A percentile compares a stretch with the other conserved stretches of the same genome.
phyloP scores from a whole-genome alignment of 1,140 invertebrate species.

The Eupristina koningsbergeri region DNA sequence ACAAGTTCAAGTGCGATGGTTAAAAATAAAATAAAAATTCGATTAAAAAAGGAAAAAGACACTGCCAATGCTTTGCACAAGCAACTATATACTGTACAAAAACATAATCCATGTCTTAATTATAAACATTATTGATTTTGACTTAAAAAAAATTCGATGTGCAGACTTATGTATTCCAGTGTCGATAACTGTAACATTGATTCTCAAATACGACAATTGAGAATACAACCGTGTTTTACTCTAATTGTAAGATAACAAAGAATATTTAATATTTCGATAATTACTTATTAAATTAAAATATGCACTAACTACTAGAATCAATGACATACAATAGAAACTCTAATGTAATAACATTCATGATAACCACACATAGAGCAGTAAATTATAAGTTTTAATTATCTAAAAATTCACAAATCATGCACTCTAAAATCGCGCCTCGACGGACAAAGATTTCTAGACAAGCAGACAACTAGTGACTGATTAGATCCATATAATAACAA shows the following conservation, averaged over 20 bases:
- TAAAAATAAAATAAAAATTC: slow-evolving; percentile 19
- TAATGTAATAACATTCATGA: slow-evolving; percentile 35
- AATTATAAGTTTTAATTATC: slow-evolving; percentile 9
- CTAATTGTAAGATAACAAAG: slow-evolving; percentile 8
- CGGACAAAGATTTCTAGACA: slow-evolving; percentile 60
- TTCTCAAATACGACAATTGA: background rate
- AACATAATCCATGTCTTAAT: slow-evolving; percentile 29
- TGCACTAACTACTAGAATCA: slow-evolving; percentile 23
- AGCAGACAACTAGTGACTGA: slow-evolving; percentile 62
- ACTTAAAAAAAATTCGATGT: slow-evolving; percentile 27
- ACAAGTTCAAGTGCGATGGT: background rate
- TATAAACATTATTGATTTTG: slow-evolving; percentile 26
- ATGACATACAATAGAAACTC: slow-evolving; percentile 43
- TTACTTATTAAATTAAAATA: slow-evolving; percentile 47
- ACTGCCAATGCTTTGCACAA: slow-evolving; percentile 7
- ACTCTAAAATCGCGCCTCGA: slow-evolving; percentile 60
- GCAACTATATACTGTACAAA: background rate
- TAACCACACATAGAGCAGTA: slow-evolving; percentile 43
- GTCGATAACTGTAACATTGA: slow-evolving; percentile 23
- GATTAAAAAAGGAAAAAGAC: slow-evolving; percentile 6
- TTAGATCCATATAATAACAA: slow-evolving; percentile 54
- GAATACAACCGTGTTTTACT: slow-evolving; percentile 19
- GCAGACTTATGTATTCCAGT: background rate
- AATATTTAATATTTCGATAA: background rate
- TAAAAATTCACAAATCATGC: slow-evolving; percentile 67